Evolutionary conservation across 2,797 vertebrate genomes (phyloP).

Genomic region (Melanotaenia nigrans): DNA sequence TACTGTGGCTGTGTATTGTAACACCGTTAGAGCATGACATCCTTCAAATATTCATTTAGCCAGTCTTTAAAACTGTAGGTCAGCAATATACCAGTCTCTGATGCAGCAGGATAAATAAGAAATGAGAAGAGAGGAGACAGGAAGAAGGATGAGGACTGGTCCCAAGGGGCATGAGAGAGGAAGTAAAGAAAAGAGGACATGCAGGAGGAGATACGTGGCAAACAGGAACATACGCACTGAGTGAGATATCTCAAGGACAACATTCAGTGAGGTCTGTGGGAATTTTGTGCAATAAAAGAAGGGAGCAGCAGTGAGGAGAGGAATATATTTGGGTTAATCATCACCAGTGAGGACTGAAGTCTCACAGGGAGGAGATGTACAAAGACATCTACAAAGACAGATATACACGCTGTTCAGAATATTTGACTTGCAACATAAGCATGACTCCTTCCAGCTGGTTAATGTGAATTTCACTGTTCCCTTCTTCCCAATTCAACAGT

Average conservation of each 20-base stretch:
- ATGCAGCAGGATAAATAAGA: slow-evolving; percentile 48
- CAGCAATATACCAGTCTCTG: slow-evolving; percentile 10
- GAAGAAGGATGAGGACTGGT: slow-evolving; percentile 21
- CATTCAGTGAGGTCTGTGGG: slow-evolving; percentile 16
- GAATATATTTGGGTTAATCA: slow-evolving; percentile 57
- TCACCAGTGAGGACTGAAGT: slow-evolving; percentile 36
- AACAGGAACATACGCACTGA: slow-evolving; percentile 29
- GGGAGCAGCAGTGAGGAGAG: slow-evolving; percentile 20
- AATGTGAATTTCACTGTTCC: neutral
- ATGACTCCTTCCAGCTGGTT: slow-evolving; percentile 18
- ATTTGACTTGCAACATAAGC: slow-evolving; percentile 21
- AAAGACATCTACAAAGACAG: slow-evolving; percentile 38
- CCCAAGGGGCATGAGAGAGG: slow-evolving; percentile 18
- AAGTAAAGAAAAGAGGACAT: slow-evolving; percentile 42
- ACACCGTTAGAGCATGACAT: neutral
- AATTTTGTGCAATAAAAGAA: slow-evolving; percentile 31
- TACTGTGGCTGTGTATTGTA: accelerated
- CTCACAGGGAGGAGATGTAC: slow-evolving; percentile 37
- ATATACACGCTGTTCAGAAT: slow-evolving; percentile 47
- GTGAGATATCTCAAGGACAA: slow-evolving; percentile 52
- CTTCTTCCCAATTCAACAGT: neutral
- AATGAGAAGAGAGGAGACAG: slow-evolving; percentile 24
- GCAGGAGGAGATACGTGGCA: slow-evolving; percentile 27
- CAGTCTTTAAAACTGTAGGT: slow-evolving; percentile 6
- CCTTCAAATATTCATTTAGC: slow-evolving; percentile 30